Conservation (phyloP, 1,140 invertebrate species). For the Hylaeus anthracinus region DNA sequence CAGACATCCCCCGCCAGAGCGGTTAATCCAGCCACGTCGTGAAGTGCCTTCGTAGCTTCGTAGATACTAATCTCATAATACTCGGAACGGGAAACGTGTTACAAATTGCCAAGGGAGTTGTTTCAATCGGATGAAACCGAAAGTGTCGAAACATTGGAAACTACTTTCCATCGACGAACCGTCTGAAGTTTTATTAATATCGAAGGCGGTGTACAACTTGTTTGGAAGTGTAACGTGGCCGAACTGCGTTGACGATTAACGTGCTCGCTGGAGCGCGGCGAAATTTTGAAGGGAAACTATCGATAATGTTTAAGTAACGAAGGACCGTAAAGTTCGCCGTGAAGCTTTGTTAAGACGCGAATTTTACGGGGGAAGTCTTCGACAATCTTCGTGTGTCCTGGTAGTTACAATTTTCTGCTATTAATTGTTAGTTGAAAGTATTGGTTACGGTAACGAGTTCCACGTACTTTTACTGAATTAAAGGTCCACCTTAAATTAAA, state of each 20-base stretch:
- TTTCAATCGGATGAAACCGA: too few relatives aligned
- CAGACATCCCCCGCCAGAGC: too few relatives aligned
- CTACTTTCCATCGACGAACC: neutral
- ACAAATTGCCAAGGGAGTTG: neutral
- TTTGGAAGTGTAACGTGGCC: slow-evolving; percentile 1
- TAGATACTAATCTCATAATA: neutral
- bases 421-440: too few relatives aligned
- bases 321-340: neutral
- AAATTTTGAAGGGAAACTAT: neutral
- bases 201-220: neutral
- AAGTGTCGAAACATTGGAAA: neutral
- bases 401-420: too few relatives aligned
- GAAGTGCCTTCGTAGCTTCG: neutral
- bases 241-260: neutral
- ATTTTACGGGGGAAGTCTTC: neutral
- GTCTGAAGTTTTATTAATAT: slow-evolving; percentile 10
- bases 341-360: neutral
- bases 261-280: slow-evolving; percentile 1
- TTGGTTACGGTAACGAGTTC: too few relatives aligned
- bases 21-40: neutral
- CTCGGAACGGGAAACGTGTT: neutral
- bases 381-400: too few relatives aligned
- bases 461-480: too few relatives aligned
- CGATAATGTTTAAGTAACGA: slow-evolving; percentile 11
- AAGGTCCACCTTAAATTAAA: too few relatives aligned